Evolutionary conservation across 2,888 invertebrate species (phyloP).

Genomic region (Deroplatys truncata): DNA sequence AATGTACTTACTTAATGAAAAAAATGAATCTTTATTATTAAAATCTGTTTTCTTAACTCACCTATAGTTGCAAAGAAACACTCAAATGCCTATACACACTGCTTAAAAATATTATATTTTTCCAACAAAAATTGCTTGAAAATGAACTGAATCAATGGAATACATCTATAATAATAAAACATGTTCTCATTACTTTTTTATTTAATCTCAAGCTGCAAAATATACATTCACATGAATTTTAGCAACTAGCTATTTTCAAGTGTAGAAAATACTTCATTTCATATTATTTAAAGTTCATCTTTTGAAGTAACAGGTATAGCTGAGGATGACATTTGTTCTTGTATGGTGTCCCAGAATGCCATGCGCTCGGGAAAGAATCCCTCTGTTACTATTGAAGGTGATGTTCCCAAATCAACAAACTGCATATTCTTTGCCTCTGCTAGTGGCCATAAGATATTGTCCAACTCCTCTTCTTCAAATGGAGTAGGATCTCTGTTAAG

Average conservation of each 20-base stretch:
- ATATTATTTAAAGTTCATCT: conserved; percentile 5
- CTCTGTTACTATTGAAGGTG: conserved; percentile 6
- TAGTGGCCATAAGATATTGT: conserved; percentile 23
- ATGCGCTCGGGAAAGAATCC: conserved; percentile 25
- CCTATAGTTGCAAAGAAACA: no score
- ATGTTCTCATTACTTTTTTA: no score
- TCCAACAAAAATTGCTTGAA: no score
- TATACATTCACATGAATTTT: not conserved
- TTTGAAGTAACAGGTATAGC: not conserved
- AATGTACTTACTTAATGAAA: no score
- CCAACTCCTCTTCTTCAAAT: not conserved
- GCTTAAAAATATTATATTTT: no score
- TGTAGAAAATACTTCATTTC: not conserved
- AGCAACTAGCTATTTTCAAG: not conserved
- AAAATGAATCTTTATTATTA: no score
- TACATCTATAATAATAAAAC: no score
- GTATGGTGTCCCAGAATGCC: conserved; percentile 26
- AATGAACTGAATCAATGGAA: no score
- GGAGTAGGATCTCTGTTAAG: conserved; percentile 24
- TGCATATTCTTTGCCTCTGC: conserved; percentile 14
- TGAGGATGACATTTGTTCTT: not conserved
- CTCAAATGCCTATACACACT: no score
- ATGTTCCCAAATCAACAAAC: conserved; percentile 20
- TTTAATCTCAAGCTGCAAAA: no score
- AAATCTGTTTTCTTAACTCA: no score